Evolutionary conservation across 2,113 vertebrate genomes (phyloP).

Genomic region (Varanus salvator): DNA sequence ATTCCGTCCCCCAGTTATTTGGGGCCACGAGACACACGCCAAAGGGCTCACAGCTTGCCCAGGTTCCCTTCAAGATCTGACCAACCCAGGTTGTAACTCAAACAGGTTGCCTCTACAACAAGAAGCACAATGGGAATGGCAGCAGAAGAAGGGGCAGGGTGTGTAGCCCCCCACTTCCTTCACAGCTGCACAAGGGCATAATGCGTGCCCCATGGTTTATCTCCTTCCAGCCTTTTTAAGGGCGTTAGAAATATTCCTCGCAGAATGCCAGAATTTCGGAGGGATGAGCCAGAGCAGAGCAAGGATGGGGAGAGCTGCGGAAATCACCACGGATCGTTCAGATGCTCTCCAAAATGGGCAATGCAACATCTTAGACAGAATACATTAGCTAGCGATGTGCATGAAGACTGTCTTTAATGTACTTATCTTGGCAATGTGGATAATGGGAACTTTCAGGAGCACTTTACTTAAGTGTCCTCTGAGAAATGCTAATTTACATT

Average conservation of each 20-base stretch:
- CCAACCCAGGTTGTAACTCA: too few relatives aligned
- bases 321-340: slow-evolving; percentile 80
- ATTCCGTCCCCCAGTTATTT: too few relatives aligned
- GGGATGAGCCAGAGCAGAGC: neutral
- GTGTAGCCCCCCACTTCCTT: neutral
- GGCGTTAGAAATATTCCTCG: slow-evolving; percentile 74
- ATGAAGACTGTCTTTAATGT: slow-evolving; percentile 86
- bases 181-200: neutral
- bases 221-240: slow-evolving; percentile 67
- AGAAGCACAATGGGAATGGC: neutral
- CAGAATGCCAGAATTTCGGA: slow-evolving; percentile 78
- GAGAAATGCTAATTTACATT: slow-evolving; percentile 87
- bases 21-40: too few relatives aligned
- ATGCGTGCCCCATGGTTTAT: neutral
- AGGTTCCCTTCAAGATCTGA: too few relatives aligned
- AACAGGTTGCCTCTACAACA: neutral
- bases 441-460: slow-evolving; percentile 87
- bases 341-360: slow-evolving; percentile 80
- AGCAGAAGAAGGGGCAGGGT: too few relatives aligned
- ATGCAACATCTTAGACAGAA: slow-evolving; percentile 81
- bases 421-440: slow-evolving; percentile 84
- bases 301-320: neutral
- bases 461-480: slow-evolving; percentile 87
- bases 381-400: slow-evolving; percentile 78
- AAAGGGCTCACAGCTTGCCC: too few relatives aligned